Evolutionary conservation across 2,888 invertebrate species (phyloP).

Genomic region (Phrixothrix hirtus): DNA sequence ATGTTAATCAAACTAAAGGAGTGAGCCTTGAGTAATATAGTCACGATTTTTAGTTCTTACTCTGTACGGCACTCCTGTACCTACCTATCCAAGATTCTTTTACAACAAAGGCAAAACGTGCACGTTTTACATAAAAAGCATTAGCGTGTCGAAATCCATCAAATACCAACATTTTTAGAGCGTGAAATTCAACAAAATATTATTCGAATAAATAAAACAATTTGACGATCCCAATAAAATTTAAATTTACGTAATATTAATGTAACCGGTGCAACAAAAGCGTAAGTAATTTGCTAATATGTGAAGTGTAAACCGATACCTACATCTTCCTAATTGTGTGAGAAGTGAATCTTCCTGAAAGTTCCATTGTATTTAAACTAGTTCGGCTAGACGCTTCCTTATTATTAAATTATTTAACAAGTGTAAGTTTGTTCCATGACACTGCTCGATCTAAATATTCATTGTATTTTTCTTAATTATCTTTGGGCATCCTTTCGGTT

Average conservation of each 20-base stretch:
- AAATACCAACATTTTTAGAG: conserved; percentile 4
- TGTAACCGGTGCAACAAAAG: conserved; percentile 11
- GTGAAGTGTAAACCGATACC: too few species aligned
- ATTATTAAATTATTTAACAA: too few species aligned
- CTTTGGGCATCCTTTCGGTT: not conserved
- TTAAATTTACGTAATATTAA: conserved; percentile 8
- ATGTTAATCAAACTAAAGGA: conserved; percentile 10
- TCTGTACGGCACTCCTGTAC: conserved; percentile 14
- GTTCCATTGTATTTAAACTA: conserved; percentile 12
- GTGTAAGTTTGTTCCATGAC: too few species aligned
- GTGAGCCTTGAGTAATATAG: conserved; percentile 15
- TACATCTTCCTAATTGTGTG: conserved; percentile 8
- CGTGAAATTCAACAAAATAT: conserved; percentile 1
- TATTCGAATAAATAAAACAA: conserved; percentile 1
- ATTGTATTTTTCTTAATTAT: not conserved
- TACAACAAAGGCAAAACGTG: conserved; percentile 5
- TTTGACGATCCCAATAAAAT: not conserved
- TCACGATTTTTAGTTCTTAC: conserved; percentile 21
- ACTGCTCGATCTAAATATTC: too few species aligned
- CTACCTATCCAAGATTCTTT: conserved; percentile 12
- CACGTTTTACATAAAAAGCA: conserved; percentile 10
- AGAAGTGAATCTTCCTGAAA: conserved; percentile 8
- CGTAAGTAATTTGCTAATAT: too few species aligned
- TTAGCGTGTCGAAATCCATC: not conserved
- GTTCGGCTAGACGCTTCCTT: too few species aligned